Conservation (phyloP, 1,140 invertebrate species). For the Neelides sp. region DNA sequence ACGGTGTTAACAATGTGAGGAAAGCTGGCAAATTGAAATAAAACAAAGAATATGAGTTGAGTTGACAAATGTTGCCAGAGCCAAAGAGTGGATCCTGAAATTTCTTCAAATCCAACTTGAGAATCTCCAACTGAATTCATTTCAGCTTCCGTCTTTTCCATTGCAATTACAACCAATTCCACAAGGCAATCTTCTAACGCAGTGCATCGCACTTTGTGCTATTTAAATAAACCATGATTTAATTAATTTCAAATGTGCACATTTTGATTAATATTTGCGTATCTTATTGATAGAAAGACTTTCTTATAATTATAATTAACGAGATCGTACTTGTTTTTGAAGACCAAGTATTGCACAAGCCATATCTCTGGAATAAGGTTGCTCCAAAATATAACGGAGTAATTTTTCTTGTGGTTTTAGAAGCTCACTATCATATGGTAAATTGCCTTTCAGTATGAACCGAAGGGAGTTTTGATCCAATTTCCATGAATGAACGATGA, state of each 20-base stretch:
- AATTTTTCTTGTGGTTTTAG: constrained; percentile 75
- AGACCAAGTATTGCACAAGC: constrained; percentile 86
- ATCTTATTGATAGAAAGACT: too few species aligned
- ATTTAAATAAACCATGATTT: too few species aligned
- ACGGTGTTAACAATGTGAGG: constrained; percentile 78
- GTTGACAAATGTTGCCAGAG: constrained; percentile 88
- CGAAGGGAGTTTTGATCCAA: constrained; percentile 73
- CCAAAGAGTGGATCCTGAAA: constrained; percentile 56
- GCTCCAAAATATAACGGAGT: constrained; percentile 78
- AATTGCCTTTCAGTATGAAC: constrained; percentile 76
- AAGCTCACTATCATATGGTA: constrained; percentile 83
- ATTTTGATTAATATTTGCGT: too few species aligned
- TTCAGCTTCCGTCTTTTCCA: constrained; percentile 74
- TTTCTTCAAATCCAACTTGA: constrained; percentile 41
- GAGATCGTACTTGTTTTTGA: constrained; percentile 59
- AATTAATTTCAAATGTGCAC: too few species aligned
- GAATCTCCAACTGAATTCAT: constrained; percentile 36
- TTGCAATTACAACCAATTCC: constrained; percentile 75
- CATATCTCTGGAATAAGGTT: constrained; percentile 92
- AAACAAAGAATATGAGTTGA: constrained; percentile 88
- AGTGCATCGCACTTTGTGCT: constrained; percentile 76
- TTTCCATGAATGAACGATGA: constrained; percentile 81
- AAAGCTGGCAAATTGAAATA: constrained; percentile 87
- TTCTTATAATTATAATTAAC: too few species aligned
- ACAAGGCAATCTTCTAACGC: constrained; percentile 87